Percentiles rank a stretch among this genome's conserved stretches.
These are phyloP conservation scores for Leptinotarsa juncta DNA, from an alignment of 2,888 invertebrate species.

Conservation along the genomic window DNA sequence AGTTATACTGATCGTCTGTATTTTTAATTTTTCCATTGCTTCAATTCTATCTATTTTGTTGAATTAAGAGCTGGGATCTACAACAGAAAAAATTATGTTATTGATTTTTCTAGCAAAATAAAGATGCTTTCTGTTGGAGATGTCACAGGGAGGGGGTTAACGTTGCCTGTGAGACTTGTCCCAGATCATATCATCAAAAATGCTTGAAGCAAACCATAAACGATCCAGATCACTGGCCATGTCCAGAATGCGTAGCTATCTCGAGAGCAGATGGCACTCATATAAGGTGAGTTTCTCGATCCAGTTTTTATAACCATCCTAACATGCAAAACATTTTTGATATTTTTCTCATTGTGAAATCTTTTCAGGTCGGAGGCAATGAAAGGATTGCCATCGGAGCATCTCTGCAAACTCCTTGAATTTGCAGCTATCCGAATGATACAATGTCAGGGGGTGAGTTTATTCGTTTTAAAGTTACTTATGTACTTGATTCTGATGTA, in stretches of 20 bases:
- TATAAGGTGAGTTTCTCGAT: conserved; percentile 68
- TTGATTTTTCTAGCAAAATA: conserved; percentile 63
- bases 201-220: conserved; percentile 73
- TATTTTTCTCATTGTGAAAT: conserved; percentile 16
- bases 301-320: no score
- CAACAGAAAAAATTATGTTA: background rate
- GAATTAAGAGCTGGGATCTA: no score
- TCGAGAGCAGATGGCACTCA: conserved; percentile 79
- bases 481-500: background rate
- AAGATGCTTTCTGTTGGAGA: conserved; percentile 90
- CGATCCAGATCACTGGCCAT: conserved; percentile 78
- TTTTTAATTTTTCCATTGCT: no score
- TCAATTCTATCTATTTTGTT: no score
- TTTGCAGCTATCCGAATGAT: conserved; percentile 86
- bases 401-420: conserved; percentile 81
- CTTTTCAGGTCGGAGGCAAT: conserved; percentile 70
- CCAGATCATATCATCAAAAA: conserved; percentile 84
- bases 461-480: no score
- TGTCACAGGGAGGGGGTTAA: conserved; percentile 82
- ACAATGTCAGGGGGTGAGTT: conserved; percentile 80
- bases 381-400: conserved; percentile 78
- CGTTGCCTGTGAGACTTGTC: conserved; percentile 83
- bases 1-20: no score
- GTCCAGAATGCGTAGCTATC: conserved; percentile 85
- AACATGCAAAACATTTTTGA: background rate